phyloP scores from a whole-genome alignment of 1,140 invertebrate species.

The Spodoptera litura region DNA sequence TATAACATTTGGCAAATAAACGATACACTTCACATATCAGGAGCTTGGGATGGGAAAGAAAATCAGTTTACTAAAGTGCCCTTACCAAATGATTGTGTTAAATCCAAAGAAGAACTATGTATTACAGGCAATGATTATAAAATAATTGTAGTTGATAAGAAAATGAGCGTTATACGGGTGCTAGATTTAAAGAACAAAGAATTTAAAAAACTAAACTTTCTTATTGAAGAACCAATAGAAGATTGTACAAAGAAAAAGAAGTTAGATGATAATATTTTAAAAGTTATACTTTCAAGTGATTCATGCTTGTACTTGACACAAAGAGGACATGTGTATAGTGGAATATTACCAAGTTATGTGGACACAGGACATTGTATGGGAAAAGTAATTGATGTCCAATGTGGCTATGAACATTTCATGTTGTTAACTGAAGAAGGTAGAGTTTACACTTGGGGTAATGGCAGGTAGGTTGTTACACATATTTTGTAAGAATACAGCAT shows the following conservation, averaged over 20 bases:
- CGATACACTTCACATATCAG: constrained; percentile 62
- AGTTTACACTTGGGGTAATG: constrained; percentile 93
- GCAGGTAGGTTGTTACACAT: constrained; percentile 88
- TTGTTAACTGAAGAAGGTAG: constrained; percentile 90
- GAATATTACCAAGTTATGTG: constrained; percentile 87
- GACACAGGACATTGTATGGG: constrained; percentile 84
- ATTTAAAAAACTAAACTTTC: constrained; percentile 59
- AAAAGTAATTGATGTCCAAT: constrained; percentile 88
- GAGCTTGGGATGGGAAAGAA: constrained; percentile 63
- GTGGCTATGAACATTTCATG: constrained; percentile 93
- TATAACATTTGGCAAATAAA: constrained; percentile 72
- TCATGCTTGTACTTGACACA: constrained; percentile 79
- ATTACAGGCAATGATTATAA: constrained; percentile 69
- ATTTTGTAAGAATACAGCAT: no score
- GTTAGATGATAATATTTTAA: constrained; percentile 58
- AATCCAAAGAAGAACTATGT: constrained; percentile 47
- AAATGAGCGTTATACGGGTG: constrained; percentile 58
- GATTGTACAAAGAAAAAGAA: constrained; percentile 55
- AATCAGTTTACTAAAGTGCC: constrained; percentile 57
- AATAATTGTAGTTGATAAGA: constrained; percentile 60
- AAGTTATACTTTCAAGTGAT: constrained; percentile 61
- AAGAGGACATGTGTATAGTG: constrained; percentile 85
- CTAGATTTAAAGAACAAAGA: constrained; percentile 59
- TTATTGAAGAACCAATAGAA: constrained; percentile 57
- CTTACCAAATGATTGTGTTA: constrained; percentile 54